phyloP scores from a whole-genome alignment of 2,797 vertebrate genomes.

The Gobio occitaniae region DNA sequence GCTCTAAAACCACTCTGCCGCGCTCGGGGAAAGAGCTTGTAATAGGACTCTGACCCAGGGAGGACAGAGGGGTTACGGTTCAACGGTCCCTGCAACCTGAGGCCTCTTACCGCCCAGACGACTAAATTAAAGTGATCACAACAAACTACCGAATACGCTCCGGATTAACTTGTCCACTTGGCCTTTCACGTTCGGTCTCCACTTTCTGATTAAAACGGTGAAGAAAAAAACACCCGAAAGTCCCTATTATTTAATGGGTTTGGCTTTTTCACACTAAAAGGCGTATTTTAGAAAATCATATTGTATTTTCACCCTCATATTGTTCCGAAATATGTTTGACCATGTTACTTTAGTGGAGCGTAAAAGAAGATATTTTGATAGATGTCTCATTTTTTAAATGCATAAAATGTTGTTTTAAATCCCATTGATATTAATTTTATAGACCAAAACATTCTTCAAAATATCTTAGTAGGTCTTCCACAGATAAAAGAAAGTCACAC shows the following conservation, averaged over 20 bases:
- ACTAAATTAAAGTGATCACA: constrained; percentile 71
- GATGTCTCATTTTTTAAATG: not conserved
- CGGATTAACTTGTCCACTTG: constrained; percentile 49
- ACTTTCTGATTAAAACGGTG: constrained; percentile 35
- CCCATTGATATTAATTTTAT: no score
- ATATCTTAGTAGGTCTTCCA: not conserved
- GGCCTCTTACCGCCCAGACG: constrained; percentile 65
- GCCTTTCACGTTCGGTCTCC: constrained; percentile 26
- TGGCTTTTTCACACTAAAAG: constrained; percentile 17
- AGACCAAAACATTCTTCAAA: not conserved
- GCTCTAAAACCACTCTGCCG: constrained; percentile 73
- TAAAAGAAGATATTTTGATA: not conserved
- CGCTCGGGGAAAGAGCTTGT: constrained; percentile 67
- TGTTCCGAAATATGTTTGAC: not conserved
- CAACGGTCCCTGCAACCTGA: constrained; percentile 67
- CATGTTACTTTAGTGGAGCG: not conserved
- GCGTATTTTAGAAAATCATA: not conserved
- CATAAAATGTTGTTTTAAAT: not conserved
- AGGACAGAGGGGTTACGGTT: constrained; percentile 73
- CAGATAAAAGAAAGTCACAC: not conserved
- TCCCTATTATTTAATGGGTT: constrained; percentile 9
- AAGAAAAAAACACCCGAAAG: not conserved
- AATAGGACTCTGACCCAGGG: constrained; percentile 75
- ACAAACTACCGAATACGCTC: constrained; percentile 66
- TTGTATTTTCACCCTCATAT: not conserved